Evolutionary conservation across 1,140 invertebrate genomes (phyloP).

Genomic region (Hyles vespertilio): DNA sequence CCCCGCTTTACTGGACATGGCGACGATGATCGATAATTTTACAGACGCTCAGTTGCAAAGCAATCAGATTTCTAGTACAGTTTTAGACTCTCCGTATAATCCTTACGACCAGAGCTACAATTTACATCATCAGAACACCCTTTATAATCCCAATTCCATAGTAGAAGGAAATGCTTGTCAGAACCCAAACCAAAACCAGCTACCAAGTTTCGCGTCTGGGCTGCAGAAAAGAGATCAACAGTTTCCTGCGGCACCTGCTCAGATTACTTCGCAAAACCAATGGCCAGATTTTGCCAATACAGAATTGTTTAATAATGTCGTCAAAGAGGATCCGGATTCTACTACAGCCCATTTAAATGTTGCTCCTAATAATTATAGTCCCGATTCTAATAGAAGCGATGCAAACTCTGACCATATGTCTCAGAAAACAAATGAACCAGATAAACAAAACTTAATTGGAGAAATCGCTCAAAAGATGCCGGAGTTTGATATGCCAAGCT

Average conservation of each 20-base stretch:
- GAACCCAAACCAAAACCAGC: slow-evolving; percentile 51
- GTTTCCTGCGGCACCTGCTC: slow-evolving; percentile 26
- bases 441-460: slow-evolving; percentile 45
- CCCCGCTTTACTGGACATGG: slow-evolving; percentile 80
- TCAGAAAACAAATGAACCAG: slow-evolving; percentile 45
- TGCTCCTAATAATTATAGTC: slow-evolving; percentile 69
- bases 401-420: slow-evolving; percentile 46
- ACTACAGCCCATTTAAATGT: slow-evolving; percentile 76
- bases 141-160: slow-evolving; percentile 59
- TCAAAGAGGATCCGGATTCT: slow-evolving; percentile 82
- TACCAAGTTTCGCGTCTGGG: slow-evolving; percentile 58
- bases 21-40: slow-evolving; percentile 83
- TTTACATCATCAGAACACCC: slow-evolving; percentile 64
- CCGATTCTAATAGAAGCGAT: slow-evolving; percentile 67
- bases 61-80: slow-evolving; percentile 88
- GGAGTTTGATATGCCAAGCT: slow-evolving; percentile 64
- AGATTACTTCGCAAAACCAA: slow-evolving; percentile 62
- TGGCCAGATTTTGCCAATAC: slow-evolving; percentile 74
- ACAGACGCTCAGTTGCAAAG: slow-evolving; percentile 86
- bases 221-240: slow-evolving; percentile 60
- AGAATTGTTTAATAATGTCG: slow-evolving; percentile 69
- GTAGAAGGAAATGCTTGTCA: slow-evolving; percentile 51
- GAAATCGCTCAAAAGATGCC: slow-evolving; percentile 55
- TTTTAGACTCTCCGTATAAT: slow-evolving; percentile 83
- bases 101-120: slow-evolving; percentile 70